Base-by-base conservation (phyloP, 1,140 invertebrate species). In the Drepana arcuata region DNA sequence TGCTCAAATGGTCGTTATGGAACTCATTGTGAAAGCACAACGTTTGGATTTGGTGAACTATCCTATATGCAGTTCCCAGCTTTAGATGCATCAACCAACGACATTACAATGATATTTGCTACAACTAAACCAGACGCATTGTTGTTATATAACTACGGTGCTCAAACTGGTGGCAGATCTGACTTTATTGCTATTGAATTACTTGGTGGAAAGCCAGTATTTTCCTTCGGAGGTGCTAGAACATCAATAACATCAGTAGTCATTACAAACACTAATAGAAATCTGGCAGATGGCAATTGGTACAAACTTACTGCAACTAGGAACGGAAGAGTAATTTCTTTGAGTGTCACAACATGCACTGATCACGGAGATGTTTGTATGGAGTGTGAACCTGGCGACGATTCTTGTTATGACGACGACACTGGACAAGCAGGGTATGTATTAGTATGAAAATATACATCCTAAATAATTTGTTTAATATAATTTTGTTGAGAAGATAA, bases 171-270 rank as follows among this genome's bases (percentile, higher is more conserved):
- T 14, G 95, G 95, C 2, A 83, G 95, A 49, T 96, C 94, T 0
- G 95, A 97, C 68, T 98, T 97, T 66, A 88, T 98, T 15, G 94
- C 95, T 0, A 86, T 98, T 24, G 95, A 98, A 80, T 67, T 98
- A 31, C 85, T 96, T 0, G 87, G 90, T 21, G 94, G 95, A 0
- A 89, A 88, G 55, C 90, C 94, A 0, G 86, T 92, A 9, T 96
- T 98, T 72, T 96, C 95, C 0, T 96, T 94, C 63, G 95, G 95
- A 14, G 95, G 93, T 1, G 88, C 93, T 1, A 85, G 92, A 56
- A 95, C 93, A 14, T 93, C 93, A 2, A 94, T 96, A 18, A 93
- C 92, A 2, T 88, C 89, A 0, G 87, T 95, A 1, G 84, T 88
- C 0, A 90, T 95, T 4, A 85, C 85, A 15, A 81, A 85, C 41